These are phyloP conservation scores for Epistrophella euchroma DNA, from an alignment of 2,888 invertebrate genomes.

Conservation along the genomic window DNA sequence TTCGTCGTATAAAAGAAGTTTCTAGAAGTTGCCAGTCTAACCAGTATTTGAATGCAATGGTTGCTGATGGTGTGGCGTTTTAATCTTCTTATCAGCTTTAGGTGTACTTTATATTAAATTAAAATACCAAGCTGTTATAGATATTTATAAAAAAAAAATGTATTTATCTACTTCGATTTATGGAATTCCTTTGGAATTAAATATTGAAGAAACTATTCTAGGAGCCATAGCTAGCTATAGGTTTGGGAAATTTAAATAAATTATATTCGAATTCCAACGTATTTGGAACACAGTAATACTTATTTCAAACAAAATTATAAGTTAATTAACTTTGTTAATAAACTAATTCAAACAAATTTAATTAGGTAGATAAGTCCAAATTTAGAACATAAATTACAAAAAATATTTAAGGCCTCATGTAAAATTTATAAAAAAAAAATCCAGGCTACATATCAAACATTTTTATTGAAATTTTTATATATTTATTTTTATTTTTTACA, in stretches of 20 bases:
- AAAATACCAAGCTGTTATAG: constrained; percentile 17
- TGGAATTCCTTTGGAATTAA: not conserved
- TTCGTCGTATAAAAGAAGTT: constrained; percentile 51
- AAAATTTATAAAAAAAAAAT: no score
- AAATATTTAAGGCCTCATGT: no score
- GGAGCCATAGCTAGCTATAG: not conserved
- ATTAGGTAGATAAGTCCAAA: no score
- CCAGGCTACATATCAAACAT: no score
- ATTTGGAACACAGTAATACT: not conserved
- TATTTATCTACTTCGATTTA: not conserved
- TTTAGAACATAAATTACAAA: no score
- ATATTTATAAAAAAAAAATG: not conserved
- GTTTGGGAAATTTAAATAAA: not conserved
- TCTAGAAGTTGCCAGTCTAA: constrained; percentile 46
- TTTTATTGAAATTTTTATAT: no score
- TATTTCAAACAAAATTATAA: no score
- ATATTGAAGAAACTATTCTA: not conserved
- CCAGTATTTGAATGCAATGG: not conserved
- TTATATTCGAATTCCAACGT: not conserved
- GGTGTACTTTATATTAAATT: constrained; percentile 53
- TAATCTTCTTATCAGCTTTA: constrained; percentile 71
- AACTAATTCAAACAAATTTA: no score
- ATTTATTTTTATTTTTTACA: no score
- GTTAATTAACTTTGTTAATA: no score
- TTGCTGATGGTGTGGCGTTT: constrained; percentile 17